These are phyloP conservation scores for Trialeurodes vaporariorum DNA, from an alignment of 1,140 invertebrate species.

Conservation along the genomic window DNA sequence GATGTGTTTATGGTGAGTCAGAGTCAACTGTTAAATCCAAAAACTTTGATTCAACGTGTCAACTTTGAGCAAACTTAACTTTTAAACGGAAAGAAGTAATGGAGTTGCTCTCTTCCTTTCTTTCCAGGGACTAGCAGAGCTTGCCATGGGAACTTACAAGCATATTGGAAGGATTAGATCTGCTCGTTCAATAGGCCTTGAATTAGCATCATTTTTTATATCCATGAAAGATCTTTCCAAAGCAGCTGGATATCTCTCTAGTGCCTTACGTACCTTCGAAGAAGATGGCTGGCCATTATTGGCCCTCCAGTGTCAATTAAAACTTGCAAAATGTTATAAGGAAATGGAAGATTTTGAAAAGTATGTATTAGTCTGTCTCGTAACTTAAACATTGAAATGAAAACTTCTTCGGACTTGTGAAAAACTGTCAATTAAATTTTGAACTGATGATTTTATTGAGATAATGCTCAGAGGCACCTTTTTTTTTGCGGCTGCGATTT, in stretches of 20 bases:
- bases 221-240: slow-evolving; percentile 74
- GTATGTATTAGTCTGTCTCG: slow-evolving; percentile 32
- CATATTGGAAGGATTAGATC: slow-evolving; percentile 78
- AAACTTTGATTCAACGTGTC: too few relatives aligned
- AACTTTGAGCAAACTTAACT: too few relatives aligned
- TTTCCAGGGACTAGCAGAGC: slow-evolving; percentile 75
- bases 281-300: slow-evolving; percentile 76
- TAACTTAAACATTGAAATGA: too few relatives aligned
- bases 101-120: too few relatives aligned
- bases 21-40: too few relatives aligned
- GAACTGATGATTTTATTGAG: too few relatives aligned
- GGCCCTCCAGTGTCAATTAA: slow-evolving; percentile 64
- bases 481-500: too few relatives aligned
- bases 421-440: too few relatives aligned
- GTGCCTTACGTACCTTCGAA: slow-evolving; percentile 72
- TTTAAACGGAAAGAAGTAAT: too few relatives aligned
- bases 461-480: too few relatives aligned
- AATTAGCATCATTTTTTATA: slow-evolving; percentile 82
- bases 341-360: slow-evolving; percentile 58
- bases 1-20: too few relatives aligned
- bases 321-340: slow-evolving; percentile 75
- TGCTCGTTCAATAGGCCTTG: slow-evolving; percentile 74
- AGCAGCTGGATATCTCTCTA: slow-evolving; percentile 74
- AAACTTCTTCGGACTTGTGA: too few relatives aligned
- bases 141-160: slow-evolving; percentile 94